A percentile compares a stretch with the other conserved stretches of the same genome.
Conservation (phyloP, 2,797 vertebrate species). For the Amniataba percoides region DNA sequence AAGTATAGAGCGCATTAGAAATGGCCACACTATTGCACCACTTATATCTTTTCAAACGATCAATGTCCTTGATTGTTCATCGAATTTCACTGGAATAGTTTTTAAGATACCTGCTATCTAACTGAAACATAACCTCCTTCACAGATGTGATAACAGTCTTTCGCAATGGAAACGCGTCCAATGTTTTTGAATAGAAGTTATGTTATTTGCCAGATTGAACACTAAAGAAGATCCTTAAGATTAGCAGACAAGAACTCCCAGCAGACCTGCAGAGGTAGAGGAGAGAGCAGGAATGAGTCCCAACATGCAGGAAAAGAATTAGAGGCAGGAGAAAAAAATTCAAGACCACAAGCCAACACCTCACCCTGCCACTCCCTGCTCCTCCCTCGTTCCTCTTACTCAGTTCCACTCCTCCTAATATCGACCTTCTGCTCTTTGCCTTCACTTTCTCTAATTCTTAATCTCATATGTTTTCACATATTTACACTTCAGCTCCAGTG, state of each 20-base stretch:
- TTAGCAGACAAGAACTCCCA: neutral
- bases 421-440: constrained; percentile 6
- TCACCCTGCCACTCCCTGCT: constrained; percentile 72
- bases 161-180: neutral
- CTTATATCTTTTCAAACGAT: neutral
- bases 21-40: neutral
- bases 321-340: constrained; percentile 51
- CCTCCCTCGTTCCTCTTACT: constrained; percentile 53
- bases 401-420: constrained; percentile 5
- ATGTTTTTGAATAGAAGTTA: neutral
- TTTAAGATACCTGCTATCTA: neutral
- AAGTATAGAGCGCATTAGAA: neutral
- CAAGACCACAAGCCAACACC: constrained; percentile 51
- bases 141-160: neutral
- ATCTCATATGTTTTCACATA: neutral
- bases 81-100: neutral
- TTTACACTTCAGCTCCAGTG: constrained; percentile 10
- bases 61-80: neutral
- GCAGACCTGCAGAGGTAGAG: constrained; percentile 17
- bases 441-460: constrained; percentile 26
- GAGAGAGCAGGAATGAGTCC: constrained; percentile 65
- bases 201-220: neutral
- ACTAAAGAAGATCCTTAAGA: neutral
- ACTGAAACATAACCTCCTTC: neutral
- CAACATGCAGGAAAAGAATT: constrained; percentile 69